Base-by-base conservation (phyloP, 2,888 invertebrate genomes). In the Flexamia atlantica region DNA sequence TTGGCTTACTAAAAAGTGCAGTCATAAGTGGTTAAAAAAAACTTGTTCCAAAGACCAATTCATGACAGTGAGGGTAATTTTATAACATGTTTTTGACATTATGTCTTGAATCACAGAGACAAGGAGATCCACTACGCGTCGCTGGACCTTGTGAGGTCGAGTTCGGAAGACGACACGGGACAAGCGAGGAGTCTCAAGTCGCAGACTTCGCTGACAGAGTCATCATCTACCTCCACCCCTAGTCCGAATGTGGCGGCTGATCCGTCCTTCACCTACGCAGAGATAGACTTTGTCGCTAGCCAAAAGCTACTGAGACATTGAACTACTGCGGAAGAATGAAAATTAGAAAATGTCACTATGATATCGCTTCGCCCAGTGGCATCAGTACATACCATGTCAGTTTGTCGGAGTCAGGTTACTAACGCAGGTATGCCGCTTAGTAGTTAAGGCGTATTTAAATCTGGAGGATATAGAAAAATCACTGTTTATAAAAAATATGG, bases 261-360 rank as follows among this genome's bases (percentile, higher is more conserved):
- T 84, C 89, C 87, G 83, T 64, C 88, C 79, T 93, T 94, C 88
- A 92, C 92, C 57, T 96, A 96, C 90, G 96, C 96, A 86, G 94
- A 95, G 91, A 96, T 96, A 85, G 96, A 96, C 92, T 96, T 96
- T 79, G 57, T 36, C 3, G 50, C 79, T 4, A 79, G 79, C 23
- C 79, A 79, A 23, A 79, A 57, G 32, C 57, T 79, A 4, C 79
- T 79, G 17, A 30, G 79, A 17, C 79, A 79, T 50, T 79, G 23
- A 57, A 36, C 76, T 57, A 28, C 23, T 57, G 46, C 23, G 32
- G 25, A 23, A 23, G 7, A 12, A 57, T 57, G 57, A 20, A 20
- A 57, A 57, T 7, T 50, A 50, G 46, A 9, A 4, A 46, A 46
- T 2, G 46, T 46, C 12, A 12, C 46, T 17, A 46, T 17, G 46